Evolutionary conservation across 2,113 vertebrate genomes (phyloP).

Genomic region (Pterophyllum scalare): DNA sequence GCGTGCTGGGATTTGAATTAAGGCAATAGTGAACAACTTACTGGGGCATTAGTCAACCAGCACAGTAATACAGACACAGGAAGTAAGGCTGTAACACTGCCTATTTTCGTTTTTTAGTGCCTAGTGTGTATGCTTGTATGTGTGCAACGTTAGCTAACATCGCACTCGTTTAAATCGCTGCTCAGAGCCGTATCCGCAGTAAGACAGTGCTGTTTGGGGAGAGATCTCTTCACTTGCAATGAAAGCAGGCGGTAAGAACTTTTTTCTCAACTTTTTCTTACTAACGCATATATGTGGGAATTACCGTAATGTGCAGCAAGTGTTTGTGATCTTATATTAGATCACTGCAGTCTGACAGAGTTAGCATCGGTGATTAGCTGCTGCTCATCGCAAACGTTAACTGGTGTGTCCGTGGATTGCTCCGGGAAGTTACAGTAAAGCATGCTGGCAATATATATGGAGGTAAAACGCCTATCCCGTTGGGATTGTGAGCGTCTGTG

Average conservation of each 20-base stretch:
- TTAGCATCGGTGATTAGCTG: background rate
- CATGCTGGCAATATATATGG: background rate
- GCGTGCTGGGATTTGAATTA: constrained; percentile 75
- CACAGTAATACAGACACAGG: background rate
- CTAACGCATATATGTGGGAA: fast-evolving
- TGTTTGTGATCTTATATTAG: background rate
- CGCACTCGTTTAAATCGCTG: constrained; percentile 25
- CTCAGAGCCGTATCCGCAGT: constrained; percentile 4
- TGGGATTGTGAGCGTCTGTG: background rate
- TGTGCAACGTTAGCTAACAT: background rate
- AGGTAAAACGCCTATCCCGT: background rate
- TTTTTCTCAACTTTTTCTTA: background rate
- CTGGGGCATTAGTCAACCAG: constrained; percentile 20
- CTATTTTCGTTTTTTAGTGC: background rate
- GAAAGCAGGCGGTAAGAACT: constrained; percentile 84
- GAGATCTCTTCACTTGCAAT: constrained; percentile 75
- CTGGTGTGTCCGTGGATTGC: background rate
- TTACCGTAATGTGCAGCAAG: no score
- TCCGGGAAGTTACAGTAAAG: background rate
- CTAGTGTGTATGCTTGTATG: background rate
- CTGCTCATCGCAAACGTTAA: constrained; percentile 17
- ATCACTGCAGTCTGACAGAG: background rate
- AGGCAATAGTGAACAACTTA: constrained; percentile 32
- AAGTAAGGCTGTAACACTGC: background rate
- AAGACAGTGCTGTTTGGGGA: constrained; percentile 4